A percentile compares a stretch with the other conserved stretches of the same genome.
These are phyloP conservation scores for Campoletis raptor DNA, from an alignment of 2,888 invertebrate species.

Conservation along the genomic window DNA sequence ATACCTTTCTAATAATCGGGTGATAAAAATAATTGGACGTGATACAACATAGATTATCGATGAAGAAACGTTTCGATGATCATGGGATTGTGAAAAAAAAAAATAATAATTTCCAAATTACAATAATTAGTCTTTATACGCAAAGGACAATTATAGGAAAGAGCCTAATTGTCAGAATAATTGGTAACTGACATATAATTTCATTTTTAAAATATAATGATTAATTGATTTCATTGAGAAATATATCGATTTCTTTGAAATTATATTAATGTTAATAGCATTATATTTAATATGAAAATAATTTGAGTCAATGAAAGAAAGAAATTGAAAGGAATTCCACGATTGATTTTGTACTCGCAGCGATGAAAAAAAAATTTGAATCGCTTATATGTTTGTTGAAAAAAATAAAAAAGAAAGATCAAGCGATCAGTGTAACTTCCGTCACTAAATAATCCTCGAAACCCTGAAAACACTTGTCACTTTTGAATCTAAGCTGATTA, in stretches of 20 bases:
- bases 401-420: constrained; percentile 8
- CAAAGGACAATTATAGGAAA: not conserved
- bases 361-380: not conserved
- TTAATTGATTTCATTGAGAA: not conserved
- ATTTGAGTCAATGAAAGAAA: not conserved
- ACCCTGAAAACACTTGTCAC: constrained; percentile 49
- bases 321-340: not conserved
- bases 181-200: not conserved
- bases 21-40: constrained; percentile 20
- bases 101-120: not conserved
- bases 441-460: constrained; percentile 49
- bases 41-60: constrained; percentile 13
- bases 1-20: constrained; percentile 46
- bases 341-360: not conserved
- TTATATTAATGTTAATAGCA: not conserved
- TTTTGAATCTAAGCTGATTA: constrained; percentile 49
- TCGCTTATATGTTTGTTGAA: constrained; percentile 11
- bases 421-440: constrained; percentile 50
- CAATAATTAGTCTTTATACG: not conserved
- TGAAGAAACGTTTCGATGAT: not conserved
- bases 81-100: not conserved
- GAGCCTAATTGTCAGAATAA: not conserved
- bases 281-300: not conserved
- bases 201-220: not conserved
- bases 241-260: not conserved